Conservation (phyloP, 2,113 vertebrate genomes). For the Prietella phreatophila region DNA sequence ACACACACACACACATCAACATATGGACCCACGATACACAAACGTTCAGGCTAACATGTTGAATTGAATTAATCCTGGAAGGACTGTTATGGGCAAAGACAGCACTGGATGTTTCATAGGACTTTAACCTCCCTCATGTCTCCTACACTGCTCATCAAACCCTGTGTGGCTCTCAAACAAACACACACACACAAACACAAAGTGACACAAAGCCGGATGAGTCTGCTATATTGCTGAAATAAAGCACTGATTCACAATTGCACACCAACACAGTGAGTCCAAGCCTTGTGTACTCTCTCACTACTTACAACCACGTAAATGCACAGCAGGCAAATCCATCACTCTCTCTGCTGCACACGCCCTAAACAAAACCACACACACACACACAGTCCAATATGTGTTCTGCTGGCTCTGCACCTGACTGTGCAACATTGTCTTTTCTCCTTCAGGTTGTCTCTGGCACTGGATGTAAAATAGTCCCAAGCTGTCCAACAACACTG, state of each 20-base stretch:
- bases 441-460: conserved; percentile 37
- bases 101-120: conserved; percentile 38
- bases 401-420: conserved; percentile 42
- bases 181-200: neutral
- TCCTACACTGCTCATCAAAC: conserved; percentile 42
- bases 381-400: neutral
- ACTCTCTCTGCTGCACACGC: conserved; percentile 1
- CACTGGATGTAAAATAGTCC: neutral
- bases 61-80: neutral
- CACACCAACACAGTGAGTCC: conserved; percentile 30
- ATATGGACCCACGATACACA: conserved; percentile 13
- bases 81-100: conserved; percentile 38
- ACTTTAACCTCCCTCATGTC: conserved; percentile 35
- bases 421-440: conserved; percentile 35
- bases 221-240: conserved; percentile 2
- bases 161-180: conserved; percentile 5
- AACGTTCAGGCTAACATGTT: conserved; percentile 5
- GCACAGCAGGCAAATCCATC: conserved; percentile 24
- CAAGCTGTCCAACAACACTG: conserved; percentile 2
- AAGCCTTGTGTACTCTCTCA: neutral
- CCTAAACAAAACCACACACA: conserved; percentile 15
- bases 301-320: conserved; percentile 28
- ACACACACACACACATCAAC: neutral
- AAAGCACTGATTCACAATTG: conserved; percentile 17
- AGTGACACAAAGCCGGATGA: conserved; percentile 2